Conservation (phyloP, 2,797 vertebrate genomes). For the Lerista edwardsae region DNA sequence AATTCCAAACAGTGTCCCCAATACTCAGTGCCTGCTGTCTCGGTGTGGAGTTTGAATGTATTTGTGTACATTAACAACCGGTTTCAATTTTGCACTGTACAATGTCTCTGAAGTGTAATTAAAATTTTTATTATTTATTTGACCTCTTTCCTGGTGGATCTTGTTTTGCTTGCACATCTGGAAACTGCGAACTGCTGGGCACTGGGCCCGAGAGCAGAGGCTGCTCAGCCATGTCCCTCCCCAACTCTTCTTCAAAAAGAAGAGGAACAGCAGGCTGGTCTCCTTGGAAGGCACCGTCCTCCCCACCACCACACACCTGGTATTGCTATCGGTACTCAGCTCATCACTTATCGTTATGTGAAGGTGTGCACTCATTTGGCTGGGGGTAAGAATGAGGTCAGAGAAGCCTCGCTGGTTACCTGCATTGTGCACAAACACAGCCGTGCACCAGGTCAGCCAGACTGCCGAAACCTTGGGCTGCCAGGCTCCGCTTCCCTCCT, state of each 20-base stretch:
- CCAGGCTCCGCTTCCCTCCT: too few relatives aligned
- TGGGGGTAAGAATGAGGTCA: neutral
- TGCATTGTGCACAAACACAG: neutral
- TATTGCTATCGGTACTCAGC: too few relatives aligned
- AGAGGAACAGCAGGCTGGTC: neutral
- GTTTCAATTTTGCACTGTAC: conserved; percentile 60
- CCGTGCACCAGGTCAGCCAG: too few relatives aligned
- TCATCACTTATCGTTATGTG: too few relatives aligned
- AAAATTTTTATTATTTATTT: conserved; percentile 66
- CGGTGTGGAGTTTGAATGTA: conserved; percentile 33
- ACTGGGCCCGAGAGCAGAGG: neutral
- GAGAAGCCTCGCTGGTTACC: neutral
- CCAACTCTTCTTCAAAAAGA: too few relatives aligned
- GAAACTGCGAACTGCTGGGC: neutral
- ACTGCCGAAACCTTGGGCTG: too few relatives aligned
- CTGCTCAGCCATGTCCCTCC: too few relatives aligned
- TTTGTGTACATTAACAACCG: conserved; percentile 42
- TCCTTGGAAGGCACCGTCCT: too few relatives aligned
- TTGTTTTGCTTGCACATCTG: neutral
- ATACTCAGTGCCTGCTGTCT: conserved; percentile 19
- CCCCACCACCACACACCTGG: too few relatives aligned
- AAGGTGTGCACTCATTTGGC: neutral
- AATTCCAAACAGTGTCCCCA: neutral
- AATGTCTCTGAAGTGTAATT: conserved; percentile 61
- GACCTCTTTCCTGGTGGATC: neutral